These are phyloP conservation scores for Galerucella pusilla DNA, from an alignment of 2,888 invertebrate species.

Conservation along the genomic window DNA sequence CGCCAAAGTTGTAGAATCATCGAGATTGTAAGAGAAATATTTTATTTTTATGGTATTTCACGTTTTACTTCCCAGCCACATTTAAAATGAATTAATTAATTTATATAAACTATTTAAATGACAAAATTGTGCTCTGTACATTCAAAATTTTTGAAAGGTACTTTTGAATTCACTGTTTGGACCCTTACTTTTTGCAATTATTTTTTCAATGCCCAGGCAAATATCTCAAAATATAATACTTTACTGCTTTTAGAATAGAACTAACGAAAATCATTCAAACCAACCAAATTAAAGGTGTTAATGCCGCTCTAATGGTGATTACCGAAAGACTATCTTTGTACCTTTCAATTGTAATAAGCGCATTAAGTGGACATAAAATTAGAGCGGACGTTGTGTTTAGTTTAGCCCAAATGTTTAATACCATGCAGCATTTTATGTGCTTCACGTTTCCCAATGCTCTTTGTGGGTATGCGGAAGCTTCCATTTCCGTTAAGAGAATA, in stretches of 20 bases:
- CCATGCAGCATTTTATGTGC: slow-evolving; percentile 66
- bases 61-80: not conserved
- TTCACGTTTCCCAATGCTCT: slow-evolving; percentile 54
- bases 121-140: too few species aligned
- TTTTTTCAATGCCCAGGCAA: not conserved
- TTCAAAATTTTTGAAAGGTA: too few species aligned
- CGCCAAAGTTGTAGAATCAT: slow-evolving; percentile 70
- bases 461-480: slow-evolving; percentile 53
- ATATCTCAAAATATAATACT: not conserved
- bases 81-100: not conserved
- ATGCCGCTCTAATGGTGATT: slow-evolving; percentile 75
- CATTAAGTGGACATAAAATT: slow-evolving; percentile 70
- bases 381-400: slow-evolving; percentile 77
- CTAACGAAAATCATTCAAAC: slow-evolving; percentile 67
- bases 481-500: slow-evolving; percentile 53
- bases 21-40: slow-evolving; percentile 69
- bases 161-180: too few species aligned
- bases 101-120: not conserved
- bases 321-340: slow-evolving; percentile 86
- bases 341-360: slow-evolving; percentile 81
- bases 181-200: too few species aligned
- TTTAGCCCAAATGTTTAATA: slow-evolving; percentile 80
- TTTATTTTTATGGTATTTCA: not conserved
- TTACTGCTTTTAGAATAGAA: slow-evolving; percentile 31
- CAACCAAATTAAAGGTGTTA: slow-evolving; percentile 74